phyloP scores from a whole-genome alignment of 2,797 vertebrate genomes.

The Tinamus major region DNA sequence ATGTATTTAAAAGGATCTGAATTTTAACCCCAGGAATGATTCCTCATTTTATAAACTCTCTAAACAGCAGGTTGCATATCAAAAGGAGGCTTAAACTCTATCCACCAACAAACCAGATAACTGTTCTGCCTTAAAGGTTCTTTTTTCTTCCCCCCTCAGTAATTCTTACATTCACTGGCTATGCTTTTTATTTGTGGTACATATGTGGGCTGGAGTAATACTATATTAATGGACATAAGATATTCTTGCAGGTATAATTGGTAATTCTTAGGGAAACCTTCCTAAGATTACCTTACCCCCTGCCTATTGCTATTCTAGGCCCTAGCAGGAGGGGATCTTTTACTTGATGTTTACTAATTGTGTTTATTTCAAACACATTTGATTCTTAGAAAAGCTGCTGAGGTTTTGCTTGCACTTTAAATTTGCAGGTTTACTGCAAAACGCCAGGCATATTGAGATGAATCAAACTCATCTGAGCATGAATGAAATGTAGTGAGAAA shows the following conservation, averaged over 20 bases:
- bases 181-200: neutral
- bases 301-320: neutral
- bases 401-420: constrained; percentile 53
- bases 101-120: neutral
- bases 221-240: neutral
- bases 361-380: constrained; percentile 56
- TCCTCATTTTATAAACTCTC: neutral
- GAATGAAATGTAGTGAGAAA: constrained; percentile 68
- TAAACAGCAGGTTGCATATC: neutral
- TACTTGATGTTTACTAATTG: constrained; percentile 55
- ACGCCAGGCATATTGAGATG: constrained; percentile 66
- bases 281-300: neutral
- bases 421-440: constrained; percentile 60
- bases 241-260: neutral
- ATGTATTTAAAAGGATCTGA: neutral
- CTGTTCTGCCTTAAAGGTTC: constrained; percentile 4
- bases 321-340: neutral
- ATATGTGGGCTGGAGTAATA: neutral
- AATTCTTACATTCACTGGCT: neutral
- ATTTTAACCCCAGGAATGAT: constrained; percentile 24
- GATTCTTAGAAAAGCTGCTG: constrained; percentile 33
- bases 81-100: constrained; percentile 1
- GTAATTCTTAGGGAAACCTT: constrained; percentile 24
- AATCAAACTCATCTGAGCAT: constrained; percentile 68
- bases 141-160: neutral